Evolutionary conservation across 2,113 vertebrate genomes (phyloP), one percentile per base, ranked within the genome.

Genomic region (Oncorhynchus tshawytscha): DNA sequence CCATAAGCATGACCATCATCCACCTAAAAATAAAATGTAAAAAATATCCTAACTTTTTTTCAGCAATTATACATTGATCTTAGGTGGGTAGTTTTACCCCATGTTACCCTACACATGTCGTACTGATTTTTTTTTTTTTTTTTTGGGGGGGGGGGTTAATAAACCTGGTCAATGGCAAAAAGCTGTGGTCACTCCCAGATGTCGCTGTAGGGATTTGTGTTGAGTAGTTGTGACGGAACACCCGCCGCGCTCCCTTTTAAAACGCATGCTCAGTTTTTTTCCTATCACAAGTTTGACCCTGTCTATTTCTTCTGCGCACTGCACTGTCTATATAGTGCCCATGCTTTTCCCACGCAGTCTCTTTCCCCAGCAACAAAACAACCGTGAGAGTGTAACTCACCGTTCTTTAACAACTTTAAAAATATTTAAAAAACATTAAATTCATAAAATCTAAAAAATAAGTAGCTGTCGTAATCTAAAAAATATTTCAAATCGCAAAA

Each of bases 311-410:
- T 90, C 90, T 82, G 84, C 88, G 62, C 74, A 77, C 88, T 67
- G 82, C 88, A 70, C 90, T 71, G 78, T 78, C 88, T 94, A 94
- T 94, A 94, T 93, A 94, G 93, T 91, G 81, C 67, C 82, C 91
- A 87, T 77, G 90, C 90, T 81, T 81, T 82, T 81, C 87, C 71
- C 84, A 88, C 88, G 83, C 92, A 86, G 86, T 87, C 93, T 94
- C 92, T 94, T 93, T 93, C 85, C 88, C 87, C 88, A 87, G 82
- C 90, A 89, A 90, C 90, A 89, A 91, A 90, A 89, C 90, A 79
- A 91, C 89, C 86, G 93, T 94, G 93, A 93, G 93, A 93, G 93
- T 93, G 93, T 72, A 90, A 92, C 93, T 94, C 93, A 93, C 93
- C 71, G 91, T 87, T 90, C 85, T 88, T 85, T 85, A 91, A 88